These are phyloP conservation scores for Pseudorhombus dupliciocellatus DNA, from an alignment of 2,113 vertebrate species.

Conservation along the genomic window DNA sequence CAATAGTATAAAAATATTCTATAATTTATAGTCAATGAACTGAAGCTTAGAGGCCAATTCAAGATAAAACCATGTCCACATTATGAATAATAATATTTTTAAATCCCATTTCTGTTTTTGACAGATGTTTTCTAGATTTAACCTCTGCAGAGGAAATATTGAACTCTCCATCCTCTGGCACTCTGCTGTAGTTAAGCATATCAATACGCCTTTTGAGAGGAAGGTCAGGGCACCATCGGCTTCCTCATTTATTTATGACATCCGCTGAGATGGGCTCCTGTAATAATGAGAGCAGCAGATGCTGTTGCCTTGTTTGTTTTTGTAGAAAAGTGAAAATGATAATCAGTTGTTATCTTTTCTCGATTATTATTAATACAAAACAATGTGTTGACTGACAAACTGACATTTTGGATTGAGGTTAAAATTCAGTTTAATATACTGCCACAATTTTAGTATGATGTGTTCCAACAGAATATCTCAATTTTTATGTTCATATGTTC, in stretches of 20 bases:
- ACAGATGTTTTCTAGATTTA: not conserved
- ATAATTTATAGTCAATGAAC: not conserved
- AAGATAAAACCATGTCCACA: not conserved
- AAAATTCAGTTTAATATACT: not conserved
- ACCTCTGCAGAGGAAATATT: conserved; percentile 48
- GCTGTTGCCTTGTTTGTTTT: conserved; percentile 1
- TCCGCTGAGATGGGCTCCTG: conserved; percentile 3
- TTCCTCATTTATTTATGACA: conserved; percentile 63
- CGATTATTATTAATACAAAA: not conserved
- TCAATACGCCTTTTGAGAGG: conserved; percentile 50
- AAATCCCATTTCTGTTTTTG: not conserved
- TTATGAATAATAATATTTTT: conserved; percentile 21
- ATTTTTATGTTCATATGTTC: not conserved
- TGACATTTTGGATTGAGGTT: too few species aligned
- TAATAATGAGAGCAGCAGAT: conserved; percentile 1
- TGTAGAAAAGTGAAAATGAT: conserved; percentile 1
- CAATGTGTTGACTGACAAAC: not conserved
- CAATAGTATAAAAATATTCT: not conserved
- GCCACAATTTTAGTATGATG: not conserved
- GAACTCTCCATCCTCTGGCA: conserved; percentile 21
- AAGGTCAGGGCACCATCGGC: conserved; percentile 51
- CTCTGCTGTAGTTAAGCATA: conserved; percentile 42
- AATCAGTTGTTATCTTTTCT: not conserved
- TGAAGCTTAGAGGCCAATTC: not conserved
- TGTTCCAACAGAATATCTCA: not conserved